phyloP scores from a whole-genome alignment of 2,113 vertebrate genomes.

The Melanerpes formicivorus region DNA sequence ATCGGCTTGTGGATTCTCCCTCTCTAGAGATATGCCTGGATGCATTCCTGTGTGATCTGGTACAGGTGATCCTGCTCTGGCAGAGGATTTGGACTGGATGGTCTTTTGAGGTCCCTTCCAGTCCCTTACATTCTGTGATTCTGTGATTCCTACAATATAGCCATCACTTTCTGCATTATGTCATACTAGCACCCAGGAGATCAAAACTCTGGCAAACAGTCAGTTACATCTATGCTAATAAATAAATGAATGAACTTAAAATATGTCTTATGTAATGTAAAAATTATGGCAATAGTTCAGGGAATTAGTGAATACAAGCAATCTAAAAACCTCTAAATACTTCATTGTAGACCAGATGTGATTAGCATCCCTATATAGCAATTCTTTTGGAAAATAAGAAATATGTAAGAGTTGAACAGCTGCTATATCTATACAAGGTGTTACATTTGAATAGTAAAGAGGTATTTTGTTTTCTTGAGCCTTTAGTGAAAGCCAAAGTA shows the following conservation, averaged over 20 bases:
- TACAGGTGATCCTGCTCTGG: no score
- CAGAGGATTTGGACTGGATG: no score
- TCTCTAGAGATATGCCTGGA: no score
- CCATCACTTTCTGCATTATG: neutral
- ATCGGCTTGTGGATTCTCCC: no score
- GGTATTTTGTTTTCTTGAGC: conserved; percentile 3
- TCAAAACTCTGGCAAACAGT: neutral
- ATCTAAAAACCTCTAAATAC: neutral
- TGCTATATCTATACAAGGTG: neutral
- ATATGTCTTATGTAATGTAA: neutral
- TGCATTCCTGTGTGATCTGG: no score
- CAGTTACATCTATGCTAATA: neutral
- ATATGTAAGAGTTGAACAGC: neutral
- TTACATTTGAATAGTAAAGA: conserved; percentile 17
- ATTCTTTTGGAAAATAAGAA: conserved; percentile 24
- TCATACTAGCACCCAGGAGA: neutral
- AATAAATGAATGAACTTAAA: neutral
- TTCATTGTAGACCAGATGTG: neutral
- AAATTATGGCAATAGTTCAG: neutral
- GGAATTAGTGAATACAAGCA: neutral
- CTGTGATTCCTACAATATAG: neutral
- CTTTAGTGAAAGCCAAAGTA: conserved; percentile 25
- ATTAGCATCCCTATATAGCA: neutral
- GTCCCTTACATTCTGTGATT: no score
- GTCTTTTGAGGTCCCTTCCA: no score